Evolutionary conservation across 1,140 invertebrate genomes (phyloP).

Genomic region (Drosophila repletoides): DNA sequence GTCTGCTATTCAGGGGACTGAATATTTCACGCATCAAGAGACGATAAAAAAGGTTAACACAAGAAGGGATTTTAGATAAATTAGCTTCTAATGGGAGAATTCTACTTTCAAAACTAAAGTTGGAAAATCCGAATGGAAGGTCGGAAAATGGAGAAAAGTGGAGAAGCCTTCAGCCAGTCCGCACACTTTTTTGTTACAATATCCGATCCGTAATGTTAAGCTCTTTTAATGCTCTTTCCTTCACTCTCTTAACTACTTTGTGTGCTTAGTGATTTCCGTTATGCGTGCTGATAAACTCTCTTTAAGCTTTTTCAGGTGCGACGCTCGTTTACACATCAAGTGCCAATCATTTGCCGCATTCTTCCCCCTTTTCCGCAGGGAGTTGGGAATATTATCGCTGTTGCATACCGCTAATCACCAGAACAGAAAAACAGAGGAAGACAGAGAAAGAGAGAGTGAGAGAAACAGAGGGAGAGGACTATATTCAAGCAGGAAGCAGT

Average conservation of each 20-base stretch:
- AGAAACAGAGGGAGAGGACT: constrained; percentile 25
- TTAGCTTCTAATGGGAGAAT: too few species aligned
- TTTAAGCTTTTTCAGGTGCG: constrained; percentile 35
- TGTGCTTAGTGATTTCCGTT: constrained; percentile 28
- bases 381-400: constrained; percentile 53
- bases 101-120: too few species aligned
- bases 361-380: background rate
- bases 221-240: background rate
- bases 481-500: constrained; percentile 32
- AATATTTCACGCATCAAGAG: too few species aligned
- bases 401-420: constrained; percentile 61
- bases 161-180: too few species aligned
- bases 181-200: too few species aligned
- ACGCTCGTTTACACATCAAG: constrained; percentile 79
- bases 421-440: too few species aligned
- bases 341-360: constrained; percentile 67
- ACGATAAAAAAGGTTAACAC: too few species aligned
- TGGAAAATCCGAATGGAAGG: too few species aligned
- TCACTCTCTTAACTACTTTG: constrained; percentile 2
- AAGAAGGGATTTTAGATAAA: background rate
- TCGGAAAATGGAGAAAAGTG: too few species aligned
- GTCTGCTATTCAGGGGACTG: too few species aligned
- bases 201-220: constrained; percentile 6
- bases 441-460: constrained; percentile 10
- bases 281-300: constrained; percentile 32